Evolutionary conservation across 2,113 vertebrate genomes (phyloP).

Genomic region (Oxyura jamaicensis): DNA sequence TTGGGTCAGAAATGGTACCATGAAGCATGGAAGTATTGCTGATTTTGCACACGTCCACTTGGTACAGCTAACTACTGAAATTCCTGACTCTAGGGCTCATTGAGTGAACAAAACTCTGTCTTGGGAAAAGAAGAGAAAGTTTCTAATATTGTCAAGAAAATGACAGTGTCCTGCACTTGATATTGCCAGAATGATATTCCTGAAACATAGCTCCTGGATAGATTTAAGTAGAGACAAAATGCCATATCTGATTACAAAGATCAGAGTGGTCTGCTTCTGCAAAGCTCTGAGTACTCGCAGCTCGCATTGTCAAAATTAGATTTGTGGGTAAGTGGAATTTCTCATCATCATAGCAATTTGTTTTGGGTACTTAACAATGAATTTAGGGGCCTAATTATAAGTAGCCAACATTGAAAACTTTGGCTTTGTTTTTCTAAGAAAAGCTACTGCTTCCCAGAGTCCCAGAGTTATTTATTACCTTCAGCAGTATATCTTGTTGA

Average conservation of each 20-base stretch:
- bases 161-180: background rate
- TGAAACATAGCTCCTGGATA: background rate
- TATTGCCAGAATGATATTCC: background rate
- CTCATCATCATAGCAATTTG: conserved; percentile 15
- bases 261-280: conserved; percentile 20
- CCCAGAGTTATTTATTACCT: background rate
- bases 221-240: conserved; percentile 1
- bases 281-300: conserved; percentile 26
- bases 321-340: conserved; percentile 52
- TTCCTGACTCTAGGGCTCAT: background rate
- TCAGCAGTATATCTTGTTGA: background rate
- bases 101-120: background rate
- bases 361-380: conserved; percentile 23
- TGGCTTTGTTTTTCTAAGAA: background rate
- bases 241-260: conserved; percentile 45
- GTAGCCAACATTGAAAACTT: background rate
- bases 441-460: background rate
- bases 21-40: background rate
- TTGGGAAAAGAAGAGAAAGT: background rate
- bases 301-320: conserved; percentile 4
- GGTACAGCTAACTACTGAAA: background rate
- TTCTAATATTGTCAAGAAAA: background rate
- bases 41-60: background rate
- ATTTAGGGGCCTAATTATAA: background rate
- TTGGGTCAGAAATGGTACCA: background rate